Base-by-base conservation (phyloP, 2,888 invertebrate species). In the Ptilodon capucinus region DNA sequence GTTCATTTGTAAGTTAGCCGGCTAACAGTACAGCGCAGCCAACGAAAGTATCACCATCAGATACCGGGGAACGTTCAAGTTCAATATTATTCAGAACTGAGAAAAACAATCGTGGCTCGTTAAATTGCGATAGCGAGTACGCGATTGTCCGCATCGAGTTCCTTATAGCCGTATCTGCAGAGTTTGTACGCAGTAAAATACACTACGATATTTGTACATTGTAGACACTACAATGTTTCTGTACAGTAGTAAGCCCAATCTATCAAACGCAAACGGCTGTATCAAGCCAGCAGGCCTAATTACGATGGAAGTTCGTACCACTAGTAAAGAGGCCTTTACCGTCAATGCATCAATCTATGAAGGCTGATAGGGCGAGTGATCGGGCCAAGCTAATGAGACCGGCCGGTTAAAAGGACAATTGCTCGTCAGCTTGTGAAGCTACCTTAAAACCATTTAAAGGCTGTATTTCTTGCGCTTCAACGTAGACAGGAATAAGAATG, bases 21-120 rank as follows among this genome's bases (percentile, higher is more conserved):
- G 75, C 78, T 81, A 87, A 86, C 86, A 86, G 86, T 86, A 88
- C 82, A 71, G 40, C 19, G 68, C 74, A 69, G 68, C 72, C 64
- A 76, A 79, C 77, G 85, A 88, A 88, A 87, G 82, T 86, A 87
- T 89, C 89, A 71, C 83, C 80, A 89, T 90, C 89, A 81, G 89
- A 90, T 90, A 86, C 70, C 63, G 57, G 71, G 71, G 76, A 76
- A 82, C 79, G 76, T 78, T 84, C 83, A 81, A 76, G 83, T 82
- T 86, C 87, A 86, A 90, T 90, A 91, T 89, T 90, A 88, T 90
- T 88, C 87, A 87, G 84, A 89, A 87, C 84, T 86, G 79, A 83
- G 87, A 89, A 89, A 89, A 90, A 90, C 88, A 89, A 89, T 88
- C 86, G 88, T 88, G 87, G 70, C 85, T 90, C 86, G 87, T 90